phyloP scores from a whole-genome alignment of 2,113 vertebrate species.

The Pterocles burchelli region DNA sequence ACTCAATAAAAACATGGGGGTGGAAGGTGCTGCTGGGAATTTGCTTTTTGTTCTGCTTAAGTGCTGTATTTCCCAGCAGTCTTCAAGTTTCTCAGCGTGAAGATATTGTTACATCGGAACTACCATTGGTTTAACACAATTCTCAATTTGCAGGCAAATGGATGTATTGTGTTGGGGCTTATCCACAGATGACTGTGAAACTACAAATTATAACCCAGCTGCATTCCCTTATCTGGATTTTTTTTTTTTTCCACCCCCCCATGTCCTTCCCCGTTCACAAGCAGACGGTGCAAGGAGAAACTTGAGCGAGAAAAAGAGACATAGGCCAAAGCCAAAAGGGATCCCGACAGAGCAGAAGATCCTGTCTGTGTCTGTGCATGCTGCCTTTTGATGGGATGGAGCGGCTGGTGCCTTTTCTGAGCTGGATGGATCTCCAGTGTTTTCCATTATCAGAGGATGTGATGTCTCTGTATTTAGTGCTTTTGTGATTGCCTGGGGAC shows the following conservation, averaged over 20 bases:
- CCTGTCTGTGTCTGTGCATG: fast-evolving
- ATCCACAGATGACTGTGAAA: slow-evolving; percentile 68
- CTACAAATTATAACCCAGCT: slow-evolving; percentile 67
- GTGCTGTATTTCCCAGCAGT: slow-evolving; percentile 73
- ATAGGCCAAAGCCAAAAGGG: background rate
- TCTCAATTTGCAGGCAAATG: slow-evolving; percentile 75
- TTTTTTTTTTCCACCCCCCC: background rate
- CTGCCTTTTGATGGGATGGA: background rate
- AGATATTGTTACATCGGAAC: slow-evolving; percentile 71
- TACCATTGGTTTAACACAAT: slow-evolving; percentile 71
- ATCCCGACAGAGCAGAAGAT: background rate
- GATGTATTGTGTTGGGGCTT: slow-evolving; percentile 72
- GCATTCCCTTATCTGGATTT: slow-evolving; percentile 50
- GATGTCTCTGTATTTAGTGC: background rate
- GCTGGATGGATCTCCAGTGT: background rate
- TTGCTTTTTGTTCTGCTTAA: slow-evolving; percentile 74
- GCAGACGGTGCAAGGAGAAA: background rate
- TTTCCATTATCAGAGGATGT: background rate
- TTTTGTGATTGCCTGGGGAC: background rate
- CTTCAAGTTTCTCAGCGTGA: slow-evolving; percentile 72
- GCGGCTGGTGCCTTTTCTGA: background rate
- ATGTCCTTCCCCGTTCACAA: background rate
- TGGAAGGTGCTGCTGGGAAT: slow-evolving; percentile 71
- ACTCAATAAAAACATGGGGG: slow-evolving; percentile 70
- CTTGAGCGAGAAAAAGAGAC: background rate